These are phyloP conservation scores for Python bivittatus DNA, from an alignment of 2,113 vertebrate species.

Conservation along the genomic window DNA sequence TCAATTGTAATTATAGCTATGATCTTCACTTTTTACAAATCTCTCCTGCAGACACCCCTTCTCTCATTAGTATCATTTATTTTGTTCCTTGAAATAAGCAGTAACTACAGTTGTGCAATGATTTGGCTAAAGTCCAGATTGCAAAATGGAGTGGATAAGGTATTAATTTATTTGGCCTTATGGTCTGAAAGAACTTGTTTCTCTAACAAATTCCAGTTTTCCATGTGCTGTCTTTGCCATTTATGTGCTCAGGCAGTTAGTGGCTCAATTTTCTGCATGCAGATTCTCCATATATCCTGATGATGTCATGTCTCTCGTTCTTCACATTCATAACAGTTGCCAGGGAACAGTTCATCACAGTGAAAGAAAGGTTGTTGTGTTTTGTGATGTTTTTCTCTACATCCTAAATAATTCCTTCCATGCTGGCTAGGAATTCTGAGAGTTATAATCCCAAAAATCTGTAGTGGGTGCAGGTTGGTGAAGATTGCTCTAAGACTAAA, in stretches of 20 bases:
- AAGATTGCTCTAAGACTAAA: neutral
- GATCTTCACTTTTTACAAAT: neutral
- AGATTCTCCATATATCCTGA: conserved; percentile 56
- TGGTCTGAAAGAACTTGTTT: conserved; percentile 33
- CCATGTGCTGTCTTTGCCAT: conserved; percentile 55
- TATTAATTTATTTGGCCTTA: neutral
- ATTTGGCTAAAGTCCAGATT: neutral
- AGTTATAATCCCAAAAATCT: neutral
- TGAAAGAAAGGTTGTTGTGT: neutral
- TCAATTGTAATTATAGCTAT: neutral
- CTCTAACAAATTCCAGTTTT: conserved; percentile 61
- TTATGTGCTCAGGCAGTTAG: conserved; percentile 56
- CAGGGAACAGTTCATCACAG: conserved; percentile 30
- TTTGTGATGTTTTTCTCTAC: neutral
- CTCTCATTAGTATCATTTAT: neutral
- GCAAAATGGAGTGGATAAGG: neutral
- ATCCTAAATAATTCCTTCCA: neutral
- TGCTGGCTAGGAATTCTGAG: neutral
- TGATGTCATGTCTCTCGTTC: conserved; percentile 28
- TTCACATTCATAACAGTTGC: conserved; percentile 8
- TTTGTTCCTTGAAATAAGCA: neutral
- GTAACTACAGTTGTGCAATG: neutral
- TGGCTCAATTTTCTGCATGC: conserved; percentile 39
- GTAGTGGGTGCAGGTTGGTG: neutral
- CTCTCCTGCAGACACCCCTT: neutral